A percentile compares a stretch with the other conserved stretches of the same genome.
Evolutionary conservation across 2,888 invertebrate genomes (phyloP).

Genomic region (Acheta domesticus): DNA sequence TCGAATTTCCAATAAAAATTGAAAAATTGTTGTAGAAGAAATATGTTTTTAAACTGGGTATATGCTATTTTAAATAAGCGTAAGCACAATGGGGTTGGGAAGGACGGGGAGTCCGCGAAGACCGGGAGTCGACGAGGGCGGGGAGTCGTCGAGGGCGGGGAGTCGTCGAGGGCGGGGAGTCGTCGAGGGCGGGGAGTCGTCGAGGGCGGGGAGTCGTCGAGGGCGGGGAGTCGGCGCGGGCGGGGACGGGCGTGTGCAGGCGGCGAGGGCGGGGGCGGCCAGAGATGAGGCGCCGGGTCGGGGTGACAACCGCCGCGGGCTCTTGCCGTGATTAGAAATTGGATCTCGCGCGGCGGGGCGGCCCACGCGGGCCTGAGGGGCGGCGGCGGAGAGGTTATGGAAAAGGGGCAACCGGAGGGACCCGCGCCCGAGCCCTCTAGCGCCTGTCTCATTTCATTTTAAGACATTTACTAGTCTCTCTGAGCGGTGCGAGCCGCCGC

Average conservation of each 20-base stretch:
- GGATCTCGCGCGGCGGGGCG: not conserved
- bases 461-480: too few relatives aligned
- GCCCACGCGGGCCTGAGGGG: too few relatives aligned
- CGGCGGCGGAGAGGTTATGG: too few relatives aligned
- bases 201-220: not conserved
- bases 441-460: too few relatives aligned
- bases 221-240: not conserved
- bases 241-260: not conserved
- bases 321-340: slow-evolving; percentile 18
- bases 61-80: too few relatives aligned
- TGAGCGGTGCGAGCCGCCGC: too few relatives aligned
- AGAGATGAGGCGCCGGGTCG: not conserved
- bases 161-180: not conserved
- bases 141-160: not conserved
- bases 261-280: not conserved
- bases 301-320: not conserved
- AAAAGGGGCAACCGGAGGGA: too few relatives aligned
- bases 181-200: not conserved
- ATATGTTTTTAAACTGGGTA: too few relatives aligned
- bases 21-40: too few relatives aligned
- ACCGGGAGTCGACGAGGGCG: not conserved
- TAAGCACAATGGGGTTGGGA: too few relatives aligned
- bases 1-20: too few relatives aligned
- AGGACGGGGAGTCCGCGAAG: not conserved
- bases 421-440: too few relatives aligned